Conservation (phyloP, 2,888 invertebrate species). For the Linnaemya tessellans region DNA sequence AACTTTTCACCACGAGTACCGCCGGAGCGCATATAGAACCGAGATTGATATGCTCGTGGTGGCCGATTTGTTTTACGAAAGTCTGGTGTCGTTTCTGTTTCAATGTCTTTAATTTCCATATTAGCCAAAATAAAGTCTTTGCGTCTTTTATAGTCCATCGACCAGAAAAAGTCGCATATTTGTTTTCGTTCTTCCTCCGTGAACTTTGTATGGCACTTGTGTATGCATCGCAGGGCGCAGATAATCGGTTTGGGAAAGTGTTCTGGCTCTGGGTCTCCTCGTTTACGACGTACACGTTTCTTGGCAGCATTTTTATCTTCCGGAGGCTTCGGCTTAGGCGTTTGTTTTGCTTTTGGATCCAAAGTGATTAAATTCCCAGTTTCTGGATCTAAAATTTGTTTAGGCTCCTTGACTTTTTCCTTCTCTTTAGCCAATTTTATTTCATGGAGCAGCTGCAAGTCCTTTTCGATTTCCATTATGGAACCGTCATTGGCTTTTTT, state of each 20-base stretch:
- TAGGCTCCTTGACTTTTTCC: slow-evolving; percentile 20
- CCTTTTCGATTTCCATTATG: slow-evolving; percentile 54
- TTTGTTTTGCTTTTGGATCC: slow-evolving; percentile 40
- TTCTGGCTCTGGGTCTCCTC: slow-evolving; percentile 61
- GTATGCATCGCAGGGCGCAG: slow-evolving; percentile 66
- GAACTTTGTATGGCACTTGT: slow-evolving; percentile 72
- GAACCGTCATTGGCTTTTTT: slow-evolving; percentile 71
- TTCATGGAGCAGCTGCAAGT: slow-evolving; percentile 44
- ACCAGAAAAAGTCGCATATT: slow-evolving; percentile 73
- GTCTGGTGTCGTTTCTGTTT: slow-evolving; percentile 64
- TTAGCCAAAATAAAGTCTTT: slow-evolving; percentile 73
- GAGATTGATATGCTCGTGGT: slow-evolving; percentile 69
- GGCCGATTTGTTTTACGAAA: slow-evolving; percentile 73
- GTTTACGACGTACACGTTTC: slow-evolving; percentile 54
- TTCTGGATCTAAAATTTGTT: slow-evolving; percentile 63
- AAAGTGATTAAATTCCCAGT: slow-evolving; percentile 52
- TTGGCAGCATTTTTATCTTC: slow-evolving; percentile 13
- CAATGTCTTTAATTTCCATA: slow-evolving; percentile 72
- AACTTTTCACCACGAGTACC: slow-evolving; percentile 71
- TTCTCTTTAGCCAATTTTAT: slow-evolving; percentile 40
- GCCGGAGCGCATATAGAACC: slow-evolving; percentile 65
- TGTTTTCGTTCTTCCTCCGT: slow-evolving; percentile 72
- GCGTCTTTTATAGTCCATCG: slow-evolving; percentile 73
- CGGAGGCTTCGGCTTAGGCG: slow-evolving; percentile 25
- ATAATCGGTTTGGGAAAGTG: slow-evolving; percentile 71